Base-by-base conservation (phyloP, 2,797 vertebrate genomes). In the Sorex maritimensis region DNA sequence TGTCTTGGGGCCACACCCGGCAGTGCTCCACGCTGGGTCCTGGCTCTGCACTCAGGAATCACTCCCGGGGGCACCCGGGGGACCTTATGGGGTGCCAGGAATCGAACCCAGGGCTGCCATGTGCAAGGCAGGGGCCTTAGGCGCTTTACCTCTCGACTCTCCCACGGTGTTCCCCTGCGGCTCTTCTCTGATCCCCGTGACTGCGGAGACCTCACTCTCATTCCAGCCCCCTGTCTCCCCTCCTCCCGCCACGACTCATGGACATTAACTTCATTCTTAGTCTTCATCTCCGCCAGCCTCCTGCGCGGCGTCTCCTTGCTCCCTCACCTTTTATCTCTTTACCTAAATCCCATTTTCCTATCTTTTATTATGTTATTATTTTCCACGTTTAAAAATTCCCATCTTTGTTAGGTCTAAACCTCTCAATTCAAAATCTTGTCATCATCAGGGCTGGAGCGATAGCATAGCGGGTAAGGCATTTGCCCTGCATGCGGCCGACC, bases 291-390 rank as follows among this genome's bases (percentile, higher is more conserved):
- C 34, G 44, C 49, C 61, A 38, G 63, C 12, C 55, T 84, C 71
- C 65, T 28, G 38, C 71, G 13, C 38, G 46, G 38, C 74, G 12
- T 38, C 28, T n/a, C 69, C 2, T 10, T 5, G 68, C 26, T 46
- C 46, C 75, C 85, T 28, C 67, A 67, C 28, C 72, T 84, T 82
- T 84, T 34, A 30, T 69, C 74, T 69, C 69, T 91, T 73, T 69
- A 68, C 44, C 73, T 15, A 69, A 75, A 38, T 34, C 46, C 86
- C 82, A 84, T 63, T 92, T 91, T 91, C 28, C 4, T 44, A 14
- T n/a, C 24, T 93, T 79, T 86, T 55, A 61, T 86, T 55, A 61
- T 55, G 68, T 75, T 78, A 13, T 46, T 61, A 24, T 49, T 72
- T 69, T 86, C 41, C 28, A 44, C 3, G 28, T 44, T 74, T 26